A percentile compares a stretch with the other conserved stretches of the same genome.
These are phyloP conservation scores for Drosophila kuntzei DNA, from an alignment of 2,888 invertebrate genomes.

Conservation along the genomic window DNA sequence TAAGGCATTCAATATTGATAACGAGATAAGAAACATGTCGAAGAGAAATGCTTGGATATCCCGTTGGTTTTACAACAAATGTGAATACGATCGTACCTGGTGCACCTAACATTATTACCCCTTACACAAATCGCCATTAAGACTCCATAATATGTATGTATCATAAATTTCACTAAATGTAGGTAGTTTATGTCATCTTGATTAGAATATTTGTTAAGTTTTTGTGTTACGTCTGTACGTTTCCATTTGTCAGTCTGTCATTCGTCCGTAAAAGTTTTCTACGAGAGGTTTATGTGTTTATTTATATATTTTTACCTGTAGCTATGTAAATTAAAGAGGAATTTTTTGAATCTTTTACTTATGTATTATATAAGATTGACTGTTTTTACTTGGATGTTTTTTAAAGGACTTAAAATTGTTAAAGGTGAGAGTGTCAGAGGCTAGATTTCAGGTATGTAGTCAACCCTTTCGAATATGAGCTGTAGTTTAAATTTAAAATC, in stretches of 20 bases:
- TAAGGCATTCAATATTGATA: constrained; percentile 76
- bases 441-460: background rate
- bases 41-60: constrained; percentile 90
- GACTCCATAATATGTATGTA: constrained; percentile 10
- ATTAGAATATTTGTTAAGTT: background rate
- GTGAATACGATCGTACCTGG: constrained; percentile 92
- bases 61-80: constrained; percentile 96
- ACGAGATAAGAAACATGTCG: constrained; percentile 87
- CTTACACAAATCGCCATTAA: background rate
- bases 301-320: background rate
- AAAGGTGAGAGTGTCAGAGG: background rate
- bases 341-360: no score
- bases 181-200: background rate
- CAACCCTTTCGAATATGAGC: background rate
- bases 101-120: constrained; percentile 86
- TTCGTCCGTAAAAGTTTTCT: background rate
- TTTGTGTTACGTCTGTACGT: background rate
- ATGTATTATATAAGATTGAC: no score
- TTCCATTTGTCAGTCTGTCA: background rate
- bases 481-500: no score
- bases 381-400: no score
- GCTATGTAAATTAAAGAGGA: no score
- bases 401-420: no score
- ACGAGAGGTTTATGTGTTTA: background rate
- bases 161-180: background rate